phyloP scores from a whole-genome alignment of 2,888 invertebrate genomes.

The Embidobia sp. region DNA sequence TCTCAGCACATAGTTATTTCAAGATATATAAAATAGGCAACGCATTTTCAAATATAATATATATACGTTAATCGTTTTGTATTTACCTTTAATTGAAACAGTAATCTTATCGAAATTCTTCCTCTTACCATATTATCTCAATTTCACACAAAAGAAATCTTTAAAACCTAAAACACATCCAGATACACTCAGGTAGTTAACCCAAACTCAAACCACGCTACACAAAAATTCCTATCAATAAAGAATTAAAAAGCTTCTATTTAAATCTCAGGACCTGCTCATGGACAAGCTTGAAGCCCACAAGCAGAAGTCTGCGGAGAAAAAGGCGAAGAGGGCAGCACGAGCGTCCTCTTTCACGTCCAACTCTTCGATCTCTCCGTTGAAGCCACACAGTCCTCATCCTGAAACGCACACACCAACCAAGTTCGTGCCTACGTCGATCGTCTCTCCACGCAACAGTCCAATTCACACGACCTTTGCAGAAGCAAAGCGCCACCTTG shows the following conservation, averaged over 20 bases:
- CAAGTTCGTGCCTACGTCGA: constrained; percentile 72
- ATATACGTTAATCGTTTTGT: too few relatives aligned
- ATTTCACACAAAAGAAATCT: too few relatives aligned
- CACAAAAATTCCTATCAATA: too few relatives aligned
- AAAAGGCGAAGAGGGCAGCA: constrained; percentile 84
- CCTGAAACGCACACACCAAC: constrained; percentile 46
- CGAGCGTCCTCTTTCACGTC: constrained; percentile 82
- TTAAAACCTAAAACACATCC: too few relatives aligned
- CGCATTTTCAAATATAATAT: too few relatives aligned
- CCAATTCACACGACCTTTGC: constrained; percentile 72
- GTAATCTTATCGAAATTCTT: too few relatives aligned
- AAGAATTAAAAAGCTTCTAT: neutral
- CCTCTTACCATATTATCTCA: too few relatives aligned
- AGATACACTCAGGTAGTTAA: too few relatives aligned
- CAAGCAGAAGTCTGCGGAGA: constrained; percentile 85
- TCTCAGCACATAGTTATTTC: too few relatives aligned
- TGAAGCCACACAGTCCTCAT: constrained; percentile 41
- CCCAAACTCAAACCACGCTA: too few relatives aligned
- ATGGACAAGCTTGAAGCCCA: constrained; percentile 89
- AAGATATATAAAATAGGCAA: too few relatives aligned
- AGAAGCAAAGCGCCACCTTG: constrained; percentile 70
- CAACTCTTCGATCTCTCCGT: constrained; percentile 61
- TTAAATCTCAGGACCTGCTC: constrained; percentile 86
- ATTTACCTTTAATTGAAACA: too few relatives aligned
- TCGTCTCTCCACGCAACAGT: constrained; percentile 70